phyloP scores from a whole-genome alignment of 2,113 vertebrate genomes.

The Copsychus sechellarum region DNA sequence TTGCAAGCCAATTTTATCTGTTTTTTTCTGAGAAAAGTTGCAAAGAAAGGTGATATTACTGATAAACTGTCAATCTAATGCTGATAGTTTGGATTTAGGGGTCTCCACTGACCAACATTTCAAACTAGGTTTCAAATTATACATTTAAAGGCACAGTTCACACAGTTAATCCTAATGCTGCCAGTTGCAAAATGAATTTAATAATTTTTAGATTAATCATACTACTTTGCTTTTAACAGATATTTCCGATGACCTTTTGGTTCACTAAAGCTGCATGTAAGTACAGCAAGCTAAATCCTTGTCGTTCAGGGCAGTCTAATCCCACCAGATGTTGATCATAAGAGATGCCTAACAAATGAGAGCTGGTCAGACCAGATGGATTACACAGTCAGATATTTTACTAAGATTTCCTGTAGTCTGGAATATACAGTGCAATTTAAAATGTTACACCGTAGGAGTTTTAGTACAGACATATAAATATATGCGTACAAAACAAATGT shows the following conservation, averaged over 20 bases:
- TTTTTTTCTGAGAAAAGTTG: not conserved
- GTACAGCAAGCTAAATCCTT: constrained; percentile 52
- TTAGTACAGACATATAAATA: not conserved
- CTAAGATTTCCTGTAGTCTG: not conserved
- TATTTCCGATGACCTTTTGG: constrained; percentile 20
- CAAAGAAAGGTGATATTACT: not conserved
- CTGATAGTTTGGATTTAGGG: not conserved
- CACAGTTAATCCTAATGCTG: not conserved
- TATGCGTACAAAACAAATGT: not conserved
- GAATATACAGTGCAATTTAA: not conserved
- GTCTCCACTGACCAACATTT: not conserved
- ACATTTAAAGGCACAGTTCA: not conserved
- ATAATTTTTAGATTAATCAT: constrained; percentile 52
- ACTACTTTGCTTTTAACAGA: constrained; percentile 60
- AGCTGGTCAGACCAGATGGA: constrained; percentile 46
- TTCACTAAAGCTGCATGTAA: constrained; percentile 49
- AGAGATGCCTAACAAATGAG: constrained; percentile 56
- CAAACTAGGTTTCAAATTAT: not conserved
- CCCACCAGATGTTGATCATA: constrained; percentile 61
- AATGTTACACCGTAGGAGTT: not conserved
- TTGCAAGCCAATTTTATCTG: not conserved
- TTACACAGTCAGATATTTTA: constrained; percentile 47
- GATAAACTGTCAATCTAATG: not conserved
- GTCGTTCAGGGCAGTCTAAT: constrained; percentile 38
- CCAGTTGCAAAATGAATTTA: constrained; percentile 15